Percentiles rank a stretch among this genome's conserved stretches.
These are phyloP conservation scores for Drosophila anceps DNA, from an alignment of 2,888 invertebrate genomes.

Conservation along the genomic window DNA sequence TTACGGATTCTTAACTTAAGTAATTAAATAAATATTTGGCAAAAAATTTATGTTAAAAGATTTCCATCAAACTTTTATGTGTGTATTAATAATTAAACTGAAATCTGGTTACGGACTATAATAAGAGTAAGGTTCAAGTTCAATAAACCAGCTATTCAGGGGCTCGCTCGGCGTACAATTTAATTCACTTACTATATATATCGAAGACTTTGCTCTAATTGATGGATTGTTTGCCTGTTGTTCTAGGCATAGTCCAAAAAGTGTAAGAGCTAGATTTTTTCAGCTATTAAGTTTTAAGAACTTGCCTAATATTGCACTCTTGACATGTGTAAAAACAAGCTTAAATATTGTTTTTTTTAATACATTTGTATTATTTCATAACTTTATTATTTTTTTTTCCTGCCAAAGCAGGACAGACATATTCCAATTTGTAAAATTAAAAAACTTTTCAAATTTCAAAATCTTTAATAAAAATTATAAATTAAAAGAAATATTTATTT, in stretches of 20 bases:
- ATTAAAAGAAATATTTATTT: too few species aligned
- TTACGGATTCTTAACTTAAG: not conserved
- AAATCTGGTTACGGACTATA: not conserved
- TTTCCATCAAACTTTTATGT: not conserved
- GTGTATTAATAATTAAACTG: too few species aligned
- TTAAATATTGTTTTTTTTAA: too few species aligned
- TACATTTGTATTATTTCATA: not conserved
- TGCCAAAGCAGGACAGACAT: too few species aligned
- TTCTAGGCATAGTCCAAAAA: not conserved
- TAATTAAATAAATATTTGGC: not conserved
- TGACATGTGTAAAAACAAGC: too few species aligned
- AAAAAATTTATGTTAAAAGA: not conserved
- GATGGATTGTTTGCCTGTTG: not conserved
- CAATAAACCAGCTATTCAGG: slow-evolving; percentile 1
- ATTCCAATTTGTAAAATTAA: too few species aligned
- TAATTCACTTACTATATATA: not conserved
- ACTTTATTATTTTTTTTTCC: too few species aligned
- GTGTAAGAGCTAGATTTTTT: not conserved
- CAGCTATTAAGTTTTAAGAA: not conserved
- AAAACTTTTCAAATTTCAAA: too few species aligned
- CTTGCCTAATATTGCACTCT: not conserved
- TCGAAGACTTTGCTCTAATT: not conserved
- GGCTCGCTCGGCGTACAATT: not conserved
- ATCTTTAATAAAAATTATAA: too few species aligned
- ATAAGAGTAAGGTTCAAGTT: not conserved